Conservation (phyloP, 1,140 invertebrate species). For the Onthophagus taurus region DNA sequence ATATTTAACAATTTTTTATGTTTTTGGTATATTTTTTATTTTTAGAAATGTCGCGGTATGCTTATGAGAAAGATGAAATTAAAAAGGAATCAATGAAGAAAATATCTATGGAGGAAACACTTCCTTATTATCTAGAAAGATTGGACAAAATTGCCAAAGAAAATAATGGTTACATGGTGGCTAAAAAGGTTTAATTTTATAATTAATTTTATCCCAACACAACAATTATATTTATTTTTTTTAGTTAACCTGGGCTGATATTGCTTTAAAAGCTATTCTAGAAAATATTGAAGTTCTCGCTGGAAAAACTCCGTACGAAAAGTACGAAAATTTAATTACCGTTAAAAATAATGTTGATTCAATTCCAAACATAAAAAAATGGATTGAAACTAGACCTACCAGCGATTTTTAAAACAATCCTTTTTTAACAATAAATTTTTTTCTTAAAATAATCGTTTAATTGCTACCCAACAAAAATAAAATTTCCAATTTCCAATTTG, state of each 20-base stretch:
- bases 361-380: too few species aligned
- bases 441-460: too few species aligned
- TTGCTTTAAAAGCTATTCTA: conserved; percentile 49
- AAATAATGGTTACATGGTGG: conserved; percentile 47
- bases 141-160: conserved; percentile 46
- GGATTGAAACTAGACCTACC: too few species aligned
- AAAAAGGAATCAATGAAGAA: conserved; percentile 38
- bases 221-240: conserved; percentile 14
- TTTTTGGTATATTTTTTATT: not conserved
- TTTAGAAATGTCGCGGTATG: not conserved
- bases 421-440: too few species aligned
- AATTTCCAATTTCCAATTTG: too few species aligned
- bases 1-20: not conserved
- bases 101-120: conserved; percentile 39
- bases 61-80: not conserved
- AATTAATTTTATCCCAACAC: not conserved
- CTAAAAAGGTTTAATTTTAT: conserved; percentile 30
- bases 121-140: conserved; percentile 50
- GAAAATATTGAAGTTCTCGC: conserved; percentile 51
- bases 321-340: conserved; percentile 46
- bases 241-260: conserved; percentile 57
- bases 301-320: conserved; percentile 45
- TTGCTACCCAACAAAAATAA: too few species aligned
- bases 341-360: conserved; percentile 47
- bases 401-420: too few species aligned